Percentiles rank a stretch among this genome's conserved stretches.
Evolutionary conservation across 2,888 invertebrate species (phyloP).

Genomic region (Dione vanillae): DNA sequence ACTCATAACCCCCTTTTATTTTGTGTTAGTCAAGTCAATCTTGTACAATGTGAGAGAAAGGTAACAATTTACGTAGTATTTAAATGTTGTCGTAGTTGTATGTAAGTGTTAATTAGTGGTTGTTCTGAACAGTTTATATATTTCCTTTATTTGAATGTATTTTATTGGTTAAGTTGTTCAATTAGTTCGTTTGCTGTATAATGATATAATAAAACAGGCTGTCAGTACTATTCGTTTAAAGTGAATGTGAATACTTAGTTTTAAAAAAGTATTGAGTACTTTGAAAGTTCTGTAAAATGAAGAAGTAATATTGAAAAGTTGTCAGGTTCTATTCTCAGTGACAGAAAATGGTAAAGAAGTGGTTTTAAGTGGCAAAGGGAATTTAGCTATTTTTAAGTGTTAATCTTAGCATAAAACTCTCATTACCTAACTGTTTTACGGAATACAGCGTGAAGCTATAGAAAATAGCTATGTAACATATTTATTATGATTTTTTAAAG

Average conservation of each 20-base stretch:
- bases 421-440: no score
- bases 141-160: not conserved
- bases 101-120: conserved; percentile 7
- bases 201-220: conserved; percentile 26
- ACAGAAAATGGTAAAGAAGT: no score
- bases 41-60: conserved; percentile 65
- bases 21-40: conserved; percentile 53
- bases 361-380: no score
- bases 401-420: no score
- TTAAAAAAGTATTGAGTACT: not conserved
- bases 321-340: no score
- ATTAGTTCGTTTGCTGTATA: conserved; percentile 7
- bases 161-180: not conserved
- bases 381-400: no score
- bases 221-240: not conserved
- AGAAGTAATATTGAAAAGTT: no score
- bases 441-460: no score
- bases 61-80: conserved; percentile 55
- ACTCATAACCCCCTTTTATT: conserved; percentile 56
- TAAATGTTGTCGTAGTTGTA: conserved; percentile 29
- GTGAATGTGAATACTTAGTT: conserved; percentile 1
- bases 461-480: no score
- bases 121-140: not conserved
- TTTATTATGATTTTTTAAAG: no score
- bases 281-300: no score